A percentile compares a stretch with the other conserved stretches of the same genome.
These are phyloP conservation scores for Platerodrilus igneus DNA, from an alignment of 2,888 invertebrate species.

Conservation along the genomic window DNA sequence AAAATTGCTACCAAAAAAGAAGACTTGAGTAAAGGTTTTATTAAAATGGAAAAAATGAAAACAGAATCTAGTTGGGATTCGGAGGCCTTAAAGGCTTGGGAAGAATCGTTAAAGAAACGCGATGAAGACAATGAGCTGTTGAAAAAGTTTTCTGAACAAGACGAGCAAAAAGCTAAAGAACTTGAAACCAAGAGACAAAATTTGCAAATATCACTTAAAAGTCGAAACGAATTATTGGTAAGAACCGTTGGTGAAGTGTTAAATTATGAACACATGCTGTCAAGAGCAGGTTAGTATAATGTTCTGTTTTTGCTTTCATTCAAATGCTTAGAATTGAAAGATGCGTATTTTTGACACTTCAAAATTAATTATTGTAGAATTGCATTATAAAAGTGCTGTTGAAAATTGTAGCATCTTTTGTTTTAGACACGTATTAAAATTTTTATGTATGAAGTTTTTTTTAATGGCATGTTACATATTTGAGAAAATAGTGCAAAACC, in stretches of 20 bases:
- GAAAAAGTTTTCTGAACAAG: slow-evolving; percentile 66
- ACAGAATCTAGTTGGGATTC: slow-evolving; percentile 65
- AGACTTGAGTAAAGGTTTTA: slow-evolving; percentile 53
- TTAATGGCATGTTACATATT: too few relatives aligned
- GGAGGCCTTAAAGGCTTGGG: slow-evolving; percentile 65
- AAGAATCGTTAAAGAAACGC: slow-evolving; percentile 63
- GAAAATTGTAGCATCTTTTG: too few relatives aligned
- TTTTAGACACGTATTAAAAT: too few relatives aligned
- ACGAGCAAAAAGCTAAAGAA: slow-evolving; percentile 61
- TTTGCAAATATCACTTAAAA: slow-evolving; percentile 49
- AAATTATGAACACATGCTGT: slow-evolving; percentile 52
- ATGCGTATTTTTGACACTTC: too few relatives aligned
- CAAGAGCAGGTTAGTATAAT: slow-evolving; percentile 40
- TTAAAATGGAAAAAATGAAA: slow-evolving; percentile 61
- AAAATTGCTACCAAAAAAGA: slow-evolving; percentile 48
- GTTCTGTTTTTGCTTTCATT: too few relatives aligned
- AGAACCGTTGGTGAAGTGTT: slow-evolving; percentile 52
- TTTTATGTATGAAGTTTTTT: too few relatives aligned
- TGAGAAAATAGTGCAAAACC: too few relatives aligned
- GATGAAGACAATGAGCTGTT: slow-evolving; percentile 68
- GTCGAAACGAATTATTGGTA: slow-evolving; percentile 46
- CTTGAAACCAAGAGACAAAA: slow-evolving; percentile 54
- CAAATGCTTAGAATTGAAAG: too few relatives aligned
- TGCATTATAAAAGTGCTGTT: too few relatives aligned
- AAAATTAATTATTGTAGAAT: too few relatives aligned